Evolutionary conservation across 2,797 vertebrate genomes (phyloP).

Genomic region (Pseudochirops cupreus): DNA sequence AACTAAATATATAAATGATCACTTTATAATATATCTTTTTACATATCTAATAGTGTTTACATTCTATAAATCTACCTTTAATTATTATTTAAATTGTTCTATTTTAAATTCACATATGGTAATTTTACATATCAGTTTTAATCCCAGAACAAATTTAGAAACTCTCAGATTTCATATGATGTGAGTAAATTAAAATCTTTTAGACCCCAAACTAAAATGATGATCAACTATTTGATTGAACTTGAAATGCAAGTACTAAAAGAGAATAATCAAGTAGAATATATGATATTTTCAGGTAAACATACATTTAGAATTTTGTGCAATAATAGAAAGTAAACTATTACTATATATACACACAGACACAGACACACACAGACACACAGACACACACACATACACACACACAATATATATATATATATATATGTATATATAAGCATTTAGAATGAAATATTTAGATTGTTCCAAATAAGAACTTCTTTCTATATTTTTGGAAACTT

Average conservation of each 20-base stretch:
- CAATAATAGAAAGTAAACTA: background rate
- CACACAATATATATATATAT: background rate
- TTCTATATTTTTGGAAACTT: background rate
- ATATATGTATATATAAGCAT: background rate
- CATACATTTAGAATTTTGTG: background rate
- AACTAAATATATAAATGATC: background rate
- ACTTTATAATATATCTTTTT: background rate
- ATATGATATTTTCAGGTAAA: background rate
- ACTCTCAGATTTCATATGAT: background rate
- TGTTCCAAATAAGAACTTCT: background rate
- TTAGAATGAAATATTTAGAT: background rate
- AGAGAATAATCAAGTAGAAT: background rate
- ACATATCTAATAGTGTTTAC: background rate
- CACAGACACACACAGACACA: no score
- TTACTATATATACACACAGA: background rate
- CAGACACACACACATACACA: no score
- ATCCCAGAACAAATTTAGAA: background rate
- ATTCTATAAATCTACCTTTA: background rate
- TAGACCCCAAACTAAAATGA: background rate
- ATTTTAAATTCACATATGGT: background rate
- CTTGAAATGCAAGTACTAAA: background rate
- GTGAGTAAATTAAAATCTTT: background rate
- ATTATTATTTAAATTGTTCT: background rate
- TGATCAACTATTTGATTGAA: background rate
- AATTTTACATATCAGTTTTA: background rate